A percentile compares a stretch with the other conserved stretches of the same genome.
phyloP scores from a whole-genome alignment of 2,797 vertebrate species.

The Synanceia verrucosa region DNA sequence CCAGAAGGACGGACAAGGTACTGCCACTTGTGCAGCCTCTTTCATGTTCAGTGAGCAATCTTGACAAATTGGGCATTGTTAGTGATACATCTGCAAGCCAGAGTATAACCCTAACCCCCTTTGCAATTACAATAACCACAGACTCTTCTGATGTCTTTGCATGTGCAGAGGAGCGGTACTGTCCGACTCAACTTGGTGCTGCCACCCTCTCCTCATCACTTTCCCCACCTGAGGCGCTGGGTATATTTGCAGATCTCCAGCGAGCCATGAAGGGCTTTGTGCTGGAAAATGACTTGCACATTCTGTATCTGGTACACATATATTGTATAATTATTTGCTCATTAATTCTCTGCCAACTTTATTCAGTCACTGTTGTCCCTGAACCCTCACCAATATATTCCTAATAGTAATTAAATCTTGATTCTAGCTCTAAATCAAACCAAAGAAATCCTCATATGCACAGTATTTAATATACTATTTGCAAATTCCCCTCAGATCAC shows the following conservation, averaged over 20 bases:
- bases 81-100: background rate
- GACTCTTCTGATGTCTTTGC: conserved; percentile 11
- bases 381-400: background rate
- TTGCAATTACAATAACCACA: background rate
- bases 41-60: background rate
- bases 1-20: conserved; percentile 76
- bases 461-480: background rate
- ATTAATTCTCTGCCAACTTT: background rate
- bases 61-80: background rate
- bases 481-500: conserved; percentile 85
- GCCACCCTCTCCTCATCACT: conserved; percentile 96
- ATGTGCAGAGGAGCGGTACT: conserved; percentile 83
- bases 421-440: background rate
- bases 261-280: conserved; percentile 98
- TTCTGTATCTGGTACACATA: conserved; percentile 90
- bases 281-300: conserved; percentile 95
- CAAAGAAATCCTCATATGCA: background rate
- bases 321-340: background rate
- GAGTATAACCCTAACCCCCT: background rate
- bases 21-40: background rate
- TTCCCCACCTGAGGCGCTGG: conserved; percentile 91
- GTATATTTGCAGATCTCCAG: conserved; percentile 97
- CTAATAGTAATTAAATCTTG: background rate
- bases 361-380: background rate
- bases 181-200: conserved; percentile 91